These are phyloP conservation scores for Amphiura filiformis DNA, from an alignment of 35 echinoderm and acorn worm species.

Conservation along the genomic window DNA sequence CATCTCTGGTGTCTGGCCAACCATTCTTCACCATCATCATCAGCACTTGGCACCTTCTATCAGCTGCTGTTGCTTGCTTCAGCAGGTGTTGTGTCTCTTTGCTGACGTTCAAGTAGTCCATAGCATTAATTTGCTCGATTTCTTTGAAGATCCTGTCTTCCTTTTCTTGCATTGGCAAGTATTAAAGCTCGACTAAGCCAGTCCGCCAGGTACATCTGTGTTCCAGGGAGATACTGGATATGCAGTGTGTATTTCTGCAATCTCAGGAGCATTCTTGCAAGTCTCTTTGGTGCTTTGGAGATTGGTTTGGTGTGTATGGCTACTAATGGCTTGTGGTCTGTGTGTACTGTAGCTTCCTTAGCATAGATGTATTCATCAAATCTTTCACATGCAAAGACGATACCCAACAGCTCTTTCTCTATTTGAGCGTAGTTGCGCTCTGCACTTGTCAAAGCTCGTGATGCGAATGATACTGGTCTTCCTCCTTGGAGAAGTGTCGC, in stretches of 20 bases:
- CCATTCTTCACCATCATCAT: constrained; percentile 37
- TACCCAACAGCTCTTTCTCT: constrained; percentile 54
- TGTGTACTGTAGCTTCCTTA: constrained; percentile 45
- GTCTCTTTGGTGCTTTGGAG: constrained; percentile 42
- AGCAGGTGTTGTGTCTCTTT: constrained; percentile 21
- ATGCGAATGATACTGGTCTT: constrained; percentile 26
- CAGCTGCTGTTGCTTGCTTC: constrained; percentile 24
- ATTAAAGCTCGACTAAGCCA: constrained; percentile 66
- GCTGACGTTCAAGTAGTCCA: constrained; percentile 32
- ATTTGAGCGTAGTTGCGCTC: constrained; percentile 52
- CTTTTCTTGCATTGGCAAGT: background rate
- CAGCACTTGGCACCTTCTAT: constrained; percentile 28
- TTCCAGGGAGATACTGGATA: constrained; percentile 57
- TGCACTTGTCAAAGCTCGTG: constrained; percentile 18
- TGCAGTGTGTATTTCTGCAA: constrained; percentile 45
- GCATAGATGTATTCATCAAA: constrained; percentile 75
- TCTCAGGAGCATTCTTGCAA: constrained; percentile 63
- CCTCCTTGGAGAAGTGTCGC: constrained; percentile 31
- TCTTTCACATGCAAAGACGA: constrained; percentile 47
- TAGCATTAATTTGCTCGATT: constrained; percentile 46
- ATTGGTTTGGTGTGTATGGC: constrained; percentile 55
- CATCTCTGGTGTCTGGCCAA: constrained; percentile 46
- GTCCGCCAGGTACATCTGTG: constrained; percentile 72
- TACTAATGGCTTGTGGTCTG: constrained; percentile 60
- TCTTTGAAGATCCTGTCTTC: constrained; percentile 11